phyloP scores from a whole-genome alignment of 2,113 vertebrate genomes.

The Drymodes brunneopygia region DNA sequence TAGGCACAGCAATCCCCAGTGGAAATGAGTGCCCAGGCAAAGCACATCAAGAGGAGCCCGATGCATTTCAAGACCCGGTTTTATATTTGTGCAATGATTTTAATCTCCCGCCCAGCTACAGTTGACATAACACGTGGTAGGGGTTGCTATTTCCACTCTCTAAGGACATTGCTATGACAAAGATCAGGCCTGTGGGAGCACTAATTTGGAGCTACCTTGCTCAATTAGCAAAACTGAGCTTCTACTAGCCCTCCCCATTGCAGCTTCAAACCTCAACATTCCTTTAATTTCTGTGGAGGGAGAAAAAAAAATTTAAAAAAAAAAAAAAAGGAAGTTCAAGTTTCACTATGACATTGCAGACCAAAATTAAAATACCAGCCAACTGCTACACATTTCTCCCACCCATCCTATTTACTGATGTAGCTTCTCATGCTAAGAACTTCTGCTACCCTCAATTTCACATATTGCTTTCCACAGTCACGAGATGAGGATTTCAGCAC shows the following conservation, averaged over 20 bases:
- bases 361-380: neutral
- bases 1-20: neutral
- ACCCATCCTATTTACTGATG: neutral
- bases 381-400: neutral
- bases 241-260: neutral
- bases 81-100: neutral
- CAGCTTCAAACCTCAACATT: neutral
- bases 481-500: neutral
- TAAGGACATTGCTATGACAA: rapidly evolving
- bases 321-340: neutral
- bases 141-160: neutral
- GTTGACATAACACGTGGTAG: rapidly evolving
- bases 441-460: neutral
- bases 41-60: neutral
- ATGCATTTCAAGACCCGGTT: neutral
- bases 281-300: neutral
- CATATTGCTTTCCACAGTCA: neutral
- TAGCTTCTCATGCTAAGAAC: neutral
- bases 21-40: neutral
- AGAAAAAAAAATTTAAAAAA: no score
- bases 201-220: neutral
- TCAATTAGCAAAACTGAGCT: neutral
- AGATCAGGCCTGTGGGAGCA: neutral
- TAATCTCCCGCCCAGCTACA: neutral
- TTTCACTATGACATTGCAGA: neutral